Evolutionary conservation across 2,797 vertebrate species (phyloP).

Genomic region (Lates japonicus): DNA sequence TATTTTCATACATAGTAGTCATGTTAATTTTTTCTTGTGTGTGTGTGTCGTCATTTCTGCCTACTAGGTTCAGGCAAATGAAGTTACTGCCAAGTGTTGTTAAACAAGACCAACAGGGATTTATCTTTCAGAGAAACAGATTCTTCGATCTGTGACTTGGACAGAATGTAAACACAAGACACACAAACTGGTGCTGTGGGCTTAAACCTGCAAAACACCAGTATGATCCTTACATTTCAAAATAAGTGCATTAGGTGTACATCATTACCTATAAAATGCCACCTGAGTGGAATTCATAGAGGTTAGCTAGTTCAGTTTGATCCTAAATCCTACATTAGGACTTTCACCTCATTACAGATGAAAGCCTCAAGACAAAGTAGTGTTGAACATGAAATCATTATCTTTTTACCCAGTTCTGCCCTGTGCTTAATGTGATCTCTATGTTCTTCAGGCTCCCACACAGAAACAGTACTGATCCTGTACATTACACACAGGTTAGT

Average conservation of each 20-base stretch:
- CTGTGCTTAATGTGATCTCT: neutral
- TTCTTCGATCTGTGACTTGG: neutral
- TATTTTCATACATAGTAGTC: neutral
- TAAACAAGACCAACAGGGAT: neutral
- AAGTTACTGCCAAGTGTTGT: neutral
- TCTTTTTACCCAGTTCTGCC: neutral
- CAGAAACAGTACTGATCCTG: slow-evolving; percentile 1
- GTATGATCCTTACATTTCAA: slow-evolving; percentile 16
- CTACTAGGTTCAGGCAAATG: neutral
- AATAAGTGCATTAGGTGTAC: slow-evolving; percentile 13
- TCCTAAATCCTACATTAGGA: neutral
- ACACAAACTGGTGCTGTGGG: neutral
- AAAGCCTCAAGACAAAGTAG: neutral
- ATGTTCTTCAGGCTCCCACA: slow-evolving; percentile 2
- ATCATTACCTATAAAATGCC: neutral
- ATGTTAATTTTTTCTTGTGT: neutral
- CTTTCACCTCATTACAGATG: neutral
- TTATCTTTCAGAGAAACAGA: neutral
- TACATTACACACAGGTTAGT: slow-evolving; percentile 24
- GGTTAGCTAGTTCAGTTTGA: neutral
- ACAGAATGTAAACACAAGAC: neutral
- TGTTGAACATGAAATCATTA: neutral
- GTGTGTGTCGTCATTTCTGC: neutral
- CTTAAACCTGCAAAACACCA: neutral
- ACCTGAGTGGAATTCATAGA: neutral